Conservation (phyloP, 2,113 vertebrate species). For the Takifugu bimaculatus region DNA sequence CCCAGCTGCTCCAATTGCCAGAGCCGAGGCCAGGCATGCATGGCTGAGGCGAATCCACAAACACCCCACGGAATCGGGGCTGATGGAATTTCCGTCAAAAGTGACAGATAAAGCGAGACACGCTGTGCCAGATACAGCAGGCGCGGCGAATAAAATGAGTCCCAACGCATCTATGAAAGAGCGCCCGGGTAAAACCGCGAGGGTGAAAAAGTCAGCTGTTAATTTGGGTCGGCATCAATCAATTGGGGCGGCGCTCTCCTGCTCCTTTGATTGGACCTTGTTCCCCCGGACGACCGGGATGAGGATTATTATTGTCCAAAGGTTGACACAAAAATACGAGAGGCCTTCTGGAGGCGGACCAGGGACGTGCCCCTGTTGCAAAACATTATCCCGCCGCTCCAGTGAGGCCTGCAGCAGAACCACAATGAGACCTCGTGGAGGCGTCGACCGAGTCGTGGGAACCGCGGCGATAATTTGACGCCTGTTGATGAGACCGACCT, state of each 20-base stretch:
- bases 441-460: constrained; percentile 47
- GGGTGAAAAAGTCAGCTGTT: constrained; percentile 10
- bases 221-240: constrained; percentile 15
- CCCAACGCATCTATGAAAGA: constrained; percentile 2
- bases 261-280: constrained; percentile 19
- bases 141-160: background rate
- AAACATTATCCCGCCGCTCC: constrained; percentile 73
- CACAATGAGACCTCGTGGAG: constrained; percentile 73
- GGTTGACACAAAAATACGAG: constrained; percentile 61
- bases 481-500: constrained; percentile 64
- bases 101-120: background rate
- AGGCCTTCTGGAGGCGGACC: constrained; percentile 59
- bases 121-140: background rate
- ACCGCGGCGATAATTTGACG: constrained; percentile 60
- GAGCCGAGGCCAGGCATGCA: constrained; percentile 69
- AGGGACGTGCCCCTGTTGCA: constrained; percentile 62
- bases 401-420: constrained; percentile 68
- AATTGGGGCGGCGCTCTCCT: constrained; percentile 24
- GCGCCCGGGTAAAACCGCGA: constrained; percentile 8
- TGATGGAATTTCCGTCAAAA: constrained; percentile 19
- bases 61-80: constrained; percentile 46
- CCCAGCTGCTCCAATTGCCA: constrained; percentile 70
- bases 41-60: constrained; percentile 55
- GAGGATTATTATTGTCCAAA: constrained; percentile 27
- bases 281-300: constrained; percentile 41